phyloP scores from a whole-genome alignment of 2,797 vertebrate species.

The Simalia tracyae region DNA sequence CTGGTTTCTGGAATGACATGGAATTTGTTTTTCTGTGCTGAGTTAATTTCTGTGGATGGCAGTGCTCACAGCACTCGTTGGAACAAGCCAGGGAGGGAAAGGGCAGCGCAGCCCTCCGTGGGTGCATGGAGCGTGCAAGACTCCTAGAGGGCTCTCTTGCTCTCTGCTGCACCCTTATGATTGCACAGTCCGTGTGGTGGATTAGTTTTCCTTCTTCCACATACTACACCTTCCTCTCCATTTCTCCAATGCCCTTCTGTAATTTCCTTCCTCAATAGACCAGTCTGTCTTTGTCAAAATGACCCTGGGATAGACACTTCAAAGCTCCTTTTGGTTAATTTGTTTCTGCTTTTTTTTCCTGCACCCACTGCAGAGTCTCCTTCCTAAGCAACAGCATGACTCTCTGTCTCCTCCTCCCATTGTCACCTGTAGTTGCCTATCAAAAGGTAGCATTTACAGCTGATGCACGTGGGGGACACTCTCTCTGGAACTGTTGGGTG shows the following conservation, averaged over 20 bases:
- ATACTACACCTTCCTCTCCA: background rate
- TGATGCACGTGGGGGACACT: background rate
- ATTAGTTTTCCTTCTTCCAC: background rate
- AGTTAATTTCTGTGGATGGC: background rate
- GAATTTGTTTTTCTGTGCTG: background rate
- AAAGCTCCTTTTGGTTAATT: background rate
- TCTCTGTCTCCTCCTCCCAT: background rate
- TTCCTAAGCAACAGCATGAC: too few relatives aligned
- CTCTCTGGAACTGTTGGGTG: background rate
- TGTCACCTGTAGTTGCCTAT: too few relatives aligned
- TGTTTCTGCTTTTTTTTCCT: too few relatives aligned
- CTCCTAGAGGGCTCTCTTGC: background rate
- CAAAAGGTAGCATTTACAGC: background rate
- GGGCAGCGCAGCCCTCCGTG: background rate
- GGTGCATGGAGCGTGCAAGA: background rate
- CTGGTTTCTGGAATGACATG: background rate
- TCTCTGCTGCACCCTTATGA: background rate
- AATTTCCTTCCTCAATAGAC: background rate
- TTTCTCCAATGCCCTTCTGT: background rate
- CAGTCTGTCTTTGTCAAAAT: background rate
- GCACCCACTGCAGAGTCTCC: too few relatives aligned
- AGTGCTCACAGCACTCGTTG: background rate
- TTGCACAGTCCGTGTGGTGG: background rate
- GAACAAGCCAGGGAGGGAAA: background rate
- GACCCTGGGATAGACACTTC: background rate